phyloP scores from a whole-genome alignment of 2,113 vertebrate species.

The Parotia lawesii region DNA sequence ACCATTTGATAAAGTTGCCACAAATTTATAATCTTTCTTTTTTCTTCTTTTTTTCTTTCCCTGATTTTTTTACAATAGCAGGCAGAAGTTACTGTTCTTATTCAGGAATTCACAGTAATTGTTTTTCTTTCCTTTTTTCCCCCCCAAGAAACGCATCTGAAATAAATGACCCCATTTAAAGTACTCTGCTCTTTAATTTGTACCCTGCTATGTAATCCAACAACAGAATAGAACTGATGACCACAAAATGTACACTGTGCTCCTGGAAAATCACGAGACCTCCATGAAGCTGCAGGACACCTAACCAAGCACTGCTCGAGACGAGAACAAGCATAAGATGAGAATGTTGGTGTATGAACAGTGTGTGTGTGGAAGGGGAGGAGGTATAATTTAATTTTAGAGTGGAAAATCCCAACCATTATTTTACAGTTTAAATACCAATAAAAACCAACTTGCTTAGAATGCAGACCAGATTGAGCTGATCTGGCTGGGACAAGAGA shows the following conservation, averaged over 20 bases:
- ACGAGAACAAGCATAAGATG: background rate
- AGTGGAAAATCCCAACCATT: constrained; percentile 43
- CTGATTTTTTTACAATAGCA: background rate
- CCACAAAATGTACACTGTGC: constrained; percentile 37
- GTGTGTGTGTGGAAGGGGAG: background rate
- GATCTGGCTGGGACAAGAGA: constrained; percentile 53
- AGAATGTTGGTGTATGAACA: background rate
- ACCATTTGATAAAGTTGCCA: background rate
- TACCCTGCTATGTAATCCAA: background rate
- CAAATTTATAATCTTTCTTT: background rate
- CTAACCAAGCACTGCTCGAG: background rate
- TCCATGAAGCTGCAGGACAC: background rate
- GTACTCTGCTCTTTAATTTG: constrained; percentile 32
- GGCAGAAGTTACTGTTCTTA: background rate
- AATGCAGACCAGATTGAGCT: constrained; percentile 45
- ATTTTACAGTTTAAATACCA: constrained; percentile 57
- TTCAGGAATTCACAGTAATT: background rate
- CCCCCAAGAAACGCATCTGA: background rate
- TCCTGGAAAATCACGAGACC: constrained; percentile 22
- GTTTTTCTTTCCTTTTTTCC: background rate
- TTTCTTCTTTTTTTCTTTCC: no score
- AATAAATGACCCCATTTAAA: background rate
- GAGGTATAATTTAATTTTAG: constrained; percentile 22
- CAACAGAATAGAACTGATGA: constrained; percentile 13
- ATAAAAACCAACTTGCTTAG: constrained; percentile 54